These are phyloP conservation scores for Ophioninae sp. DNA, from an alignment of 2,888 invertebrate species.

Conservation along the genomic window DNA sequence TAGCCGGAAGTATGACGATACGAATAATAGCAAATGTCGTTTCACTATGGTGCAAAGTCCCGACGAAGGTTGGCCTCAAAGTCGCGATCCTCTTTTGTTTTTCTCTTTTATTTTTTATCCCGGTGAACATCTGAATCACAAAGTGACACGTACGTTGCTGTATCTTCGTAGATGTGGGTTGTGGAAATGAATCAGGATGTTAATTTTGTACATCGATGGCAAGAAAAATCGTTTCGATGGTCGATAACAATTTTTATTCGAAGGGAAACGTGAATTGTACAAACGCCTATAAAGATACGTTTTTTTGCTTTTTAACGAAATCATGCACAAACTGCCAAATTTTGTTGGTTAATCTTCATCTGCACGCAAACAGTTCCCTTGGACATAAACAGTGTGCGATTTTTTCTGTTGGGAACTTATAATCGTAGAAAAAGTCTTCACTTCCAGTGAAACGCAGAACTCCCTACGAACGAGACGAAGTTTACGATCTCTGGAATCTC, in stretches of 20 bases:
- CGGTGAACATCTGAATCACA: constrained; percentile 43
- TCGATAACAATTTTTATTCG: background rate
- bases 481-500: background rate
- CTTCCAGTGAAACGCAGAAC: no score
- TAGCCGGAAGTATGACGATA: background rate
- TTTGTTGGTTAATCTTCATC: no score
- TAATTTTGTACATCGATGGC: background rate
- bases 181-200: background rate
- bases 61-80: constrained; percentile 20
- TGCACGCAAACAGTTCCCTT: no score
- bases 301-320: no score
- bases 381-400: no score
- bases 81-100: constrained; percentile 26
- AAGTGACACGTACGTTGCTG: constrained; percentile 19
- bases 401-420: no score
- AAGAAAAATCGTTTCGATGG: no score
- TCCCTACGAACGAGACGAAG: background rate
- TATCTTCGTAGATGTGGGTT: background rate
- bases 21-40: constrained; percentile 23
- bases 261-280: no score
- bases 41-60: constrained; percentile 13
- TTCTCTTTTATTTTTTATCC: constrained; percentile 8
- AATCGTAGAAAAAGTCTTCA: no score
- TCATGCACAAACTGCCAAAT: no score
- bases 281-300: no score